Percentiles rank a stretch among this genome's conserved stretches.
phyloP scores from a whole-genome alignment of 92 coral and sea anemone genomes.

The Bergia puertoricense region DNA sequence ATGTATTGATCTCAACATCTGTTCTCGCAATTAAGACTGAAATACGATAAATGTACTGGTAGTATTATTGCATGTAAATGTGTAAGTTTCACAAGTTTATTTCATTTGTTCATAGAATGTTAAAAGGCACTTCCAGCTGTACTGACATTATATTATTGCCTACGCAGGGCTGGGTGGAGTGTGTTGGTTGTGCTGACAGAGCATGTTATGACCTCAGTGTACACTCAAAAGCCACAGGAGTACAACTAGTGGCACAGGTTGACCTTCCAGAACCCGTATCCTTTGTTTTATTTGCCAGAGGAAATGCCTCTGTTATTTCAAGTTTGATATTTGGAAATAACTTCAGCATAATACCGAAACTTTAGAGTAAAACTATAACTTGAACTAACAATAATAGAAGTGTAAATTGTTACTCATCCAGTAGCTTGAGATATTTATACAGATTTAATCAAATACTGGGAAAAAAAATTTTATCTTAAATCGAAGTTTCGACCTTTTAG shows the following conservation, averaged over 20 bases:
- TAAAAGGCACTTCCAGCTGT: neutral
- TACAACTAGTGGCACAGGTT: conserved; percentile 91
- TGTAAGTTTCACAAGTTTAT: neutral
- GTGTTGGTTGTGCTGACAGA: conserved; percentile 97
- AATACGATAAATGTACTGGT: neutral
- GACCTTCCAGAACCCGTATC: conserved; percentile 98
- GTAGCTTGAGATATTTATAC: too few relatives aligned
- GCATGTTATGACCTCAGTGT: conserved; percentile 93
- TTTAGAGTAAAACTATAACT: too few relatives aligned
- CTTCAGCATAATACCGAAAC: too few relatives aligned
- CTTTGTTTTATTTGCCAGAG: conserved; percentile 14
- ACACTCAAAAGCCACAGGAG: conserved; percentile 94
- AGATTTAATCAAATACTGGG: too few relatives aligned
- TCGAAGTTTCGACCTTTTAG: too few relatives aligned
- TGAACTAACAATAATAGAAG: too few relatives aligned
- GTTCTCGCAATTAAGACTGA: neutral
- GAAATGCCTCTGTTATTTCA: neutral
- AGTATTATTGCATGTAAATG: neutral
- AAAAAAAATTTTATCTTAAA: too few relatives aligned
- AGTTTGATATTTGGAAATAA: neutral
- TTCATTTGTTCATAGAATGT: neutral
- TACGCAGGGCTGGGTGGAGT: conserved; percentile 98
- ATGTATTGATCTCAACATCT: too few relatives aligned
- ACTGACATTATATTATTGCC: neutral
- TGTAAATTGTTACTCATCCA: too few relatives aligned